Base-by-base conservation (phyloP, 2,113 vertebrate genomes). In the Rhea pennata region DNA sequence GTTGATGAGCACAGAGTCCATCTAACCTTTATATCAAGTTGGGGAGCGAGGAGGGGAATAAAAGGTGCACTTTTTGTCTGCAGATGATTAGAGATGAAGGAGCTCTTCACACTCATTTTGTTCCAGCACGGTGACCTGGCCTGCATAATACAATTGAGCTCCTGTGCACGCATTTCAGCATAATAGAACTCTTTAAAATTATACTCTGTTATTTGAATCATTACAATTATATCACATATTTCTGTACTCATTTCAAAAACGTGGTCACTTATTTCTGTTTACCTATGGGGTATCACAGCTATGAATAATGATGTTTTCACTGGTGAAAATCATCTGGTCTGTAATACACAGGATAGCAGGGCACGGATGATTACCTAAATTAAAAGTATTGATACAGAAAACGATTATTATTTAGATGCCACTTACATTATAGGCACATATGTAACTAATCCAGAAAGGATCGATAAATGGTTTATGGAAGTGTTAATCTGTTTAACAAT, bases 111-210 rank as follows among this genome's bases (percentile, higher is more conserved):
- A 88, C 97, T 94, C 93, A 65, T 98, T 98, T 98, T 97, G 97
- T 98, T 98, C 98, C 98, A 67, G 27, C 48, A 95, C 80, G 40
- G 97, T 98, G 98, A 98, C 98, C 98, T 95, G 97, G 95, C 94
- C 97, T 58, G 81, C 85, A 83, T 8, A 95, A 92, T 79, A 97
- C 98, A 97, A 96, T 96, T 62, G 98, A 88, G 95, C 97, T 93
- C 75, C 97, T 98, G 81, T 87, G 90, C 95, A 83, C 93, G 81
- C 84, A 80, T 94, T 96, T 70, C 88, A 17, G 91, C 59, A 98
- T 98, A 97, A 97, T 97, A 91, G 88, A 62, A 13, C 94, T 84
- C 96, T 85, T 93, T 39, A 97, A 96, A 95, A 94, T 97, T 97
- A 89, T 95, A 84, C 97, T 97, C 96, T 95, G 29, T 91, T 58